A percentile compares a stretch with the other conserved stretches of the same genome.
Conservation (phyloP, 2,888 invertebrate species). For the Junonia oenone region DNA sequence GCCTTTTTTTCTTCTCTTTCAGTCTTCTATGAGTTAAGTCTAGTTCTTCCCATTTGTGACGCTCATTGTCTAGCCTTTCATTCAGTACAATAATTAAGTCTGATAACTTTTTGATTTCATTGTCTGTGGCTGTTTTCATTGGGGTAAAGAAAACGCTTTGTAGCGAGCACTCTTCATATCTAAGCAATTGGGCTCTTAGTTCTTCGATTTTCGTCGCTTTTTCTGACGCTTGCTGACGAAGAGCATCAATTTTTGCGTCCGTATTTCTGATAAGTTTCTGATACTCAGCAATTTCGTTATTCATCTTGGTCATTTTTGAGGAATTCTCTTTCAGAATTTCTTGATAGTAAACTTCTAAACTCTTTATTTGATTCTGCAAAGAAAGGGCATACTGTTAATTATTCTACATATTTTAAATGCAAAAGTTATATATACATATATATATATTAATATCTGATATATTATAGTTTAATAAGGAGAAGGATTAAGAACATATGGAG, state of each 20-base stretch:
- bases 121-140: constrained; percentile 79
- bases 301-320: constrained; percentile 68
- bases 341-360: constrained; percentile 64
- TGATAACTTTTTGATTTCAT: constrained; percentile 80
- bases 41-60: constrained; percentile 78
- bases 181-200: constrained; percentile 59
- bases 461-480: too few species aligned
- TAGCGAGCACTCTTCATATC: constrained; percentile 68
- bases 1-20: constrained; percentile 70
- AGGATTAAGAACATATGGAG: too few species aligned
- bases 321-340: constrained; percentile 70
- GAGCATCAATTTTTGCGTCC: constrained; percentile 71
- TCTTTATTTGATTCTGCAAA: constrained; percentile 74
- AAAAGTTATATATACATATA: not conserved
- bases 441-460: too few species aligned
- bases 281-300: constrained; percentile 58
- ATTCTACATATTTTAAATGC: too few species aligned
- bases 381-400: too few species aligned
- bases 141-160: constrained; percentile 73
- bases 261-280: constrained; percentile 67
- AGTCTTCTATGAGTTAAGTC: constrained; percentile 76
- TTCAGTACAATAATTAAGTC: constrained; percentile 79
- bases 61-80: constrained; percentile 78
- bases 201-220: constrained; percentile 70
- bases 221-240: constrained; percentile 64